Conservation (phyloP, 1,140 invertebrate genomes). For the Listronotus oregonensis region DNA sequence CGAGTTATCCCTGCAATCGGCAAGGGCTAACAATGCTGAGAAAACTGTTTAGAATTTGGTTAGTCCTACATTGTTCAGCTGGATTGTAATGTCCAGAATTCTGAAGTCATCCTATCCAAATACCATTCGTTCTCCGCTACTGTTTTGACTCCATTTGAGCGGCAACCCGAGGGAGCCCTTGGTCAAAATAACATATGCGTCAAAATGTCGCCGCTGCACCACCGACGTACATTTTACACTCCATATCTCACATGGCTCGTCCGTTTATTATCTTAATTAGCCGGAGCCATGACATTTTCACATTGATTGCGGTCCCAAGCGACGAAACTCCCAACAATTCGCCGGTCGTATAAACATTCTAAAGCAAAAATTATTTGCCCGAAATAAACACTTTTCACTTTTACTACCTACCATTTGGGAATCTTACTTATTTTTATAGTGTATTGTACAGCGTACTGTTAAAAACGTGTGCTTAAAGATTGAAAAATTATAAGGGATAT, state of each 20-base stretch:
- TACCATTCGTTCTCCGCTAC: neutral
- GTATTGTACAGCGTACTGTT: too few relatives aligned
- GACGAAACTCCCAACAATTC: neutral
- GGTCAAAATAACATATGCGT: slow-evolving; percentile 28
- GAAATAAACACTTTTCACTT: too few relatives aligned
- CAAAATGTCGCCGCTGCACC: slow-evolving; percentile 26
- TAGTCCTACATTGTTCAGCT: too few relatives aligned
- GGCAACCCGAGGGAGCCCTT: slow-evolving; percentile 13
- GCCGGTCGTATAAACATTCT: neutral
- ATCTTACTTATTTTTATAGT: too few relatives aligned
- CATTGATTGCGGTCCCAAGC: slow-evolving; percentile 24
- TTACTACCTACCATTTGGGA: too few relatives aligned
- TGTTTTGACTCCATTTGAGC: neutral
- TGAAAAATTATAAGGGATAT: too few relatives aligned
- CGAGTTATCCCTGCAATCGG: neutral
- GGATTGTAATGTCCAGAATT: too few relatives aligned
- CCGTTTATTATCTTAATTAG: slow-evolving; percentile 37
- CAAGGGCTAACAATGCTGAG: neutral
- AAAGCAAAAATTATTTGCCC: too few relatives aligned
- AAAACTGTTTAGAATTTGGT: neutral
- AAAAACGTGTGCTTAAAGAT: too few relatives aligned
- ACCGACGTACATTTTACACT: slow-evolving; percentile 28
- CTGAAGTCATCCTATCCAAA: neutral
- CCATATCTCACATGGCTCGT: slow-evolving; percentile 33
- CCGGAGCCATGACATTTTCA: slow-evolving; percentile 14